phyloP scores from a whole-genome alignment of 2,797 vertebrate genomes.

The Cryptoblepharus egeriae region DNA sequence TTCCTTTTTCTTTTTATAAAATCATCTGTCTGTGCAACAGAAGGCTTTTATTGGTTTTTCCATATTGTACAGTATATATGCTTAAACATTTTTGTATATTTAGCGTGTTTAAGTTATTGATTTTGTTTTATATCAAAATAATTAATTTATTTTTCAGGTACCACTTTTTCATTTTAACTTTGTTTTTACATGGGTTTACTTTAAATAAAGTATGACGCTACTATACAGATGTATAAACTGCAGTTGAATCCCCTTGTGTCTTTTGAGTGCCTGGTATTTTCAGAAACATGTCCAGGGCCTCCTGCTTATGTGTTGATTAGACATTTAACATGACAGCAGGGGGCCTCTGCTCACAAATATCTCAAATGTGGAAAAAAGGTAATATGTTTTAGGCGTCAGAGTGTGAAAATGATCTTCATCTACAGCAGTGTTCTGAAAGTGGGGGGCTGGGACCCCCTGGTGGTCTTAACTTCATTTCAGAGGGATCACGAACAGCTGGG shows the following conservation, averaged over 20 bases:
- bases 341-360: not conserved
- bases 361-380: not conserved
- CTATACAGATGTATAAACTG: constrained; percentile 82
- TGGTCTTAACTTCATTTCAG: too few relatives aligned
- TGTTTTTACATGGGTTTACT: constrained; percentile 91
- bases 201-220: constrained; percentile 88
- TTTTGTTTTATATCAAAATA: constrained; percentile 85
- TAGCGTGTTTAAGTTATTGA: constrained; percentile 84
- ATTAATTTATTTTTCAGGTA: constrained; percentile 87
- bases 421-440: too few relatives aligned
- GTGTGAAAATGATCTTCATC: constrained; percentile 66
- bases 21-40: constrained; percentile 74
- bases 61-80: constrained; percentile 82
- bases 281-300: constrained; percentile 70
- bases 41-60: constrained; percentile 79
- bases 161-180: constrained; percentile 84
- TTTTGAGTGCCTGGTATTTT: constrained; percentile 74
- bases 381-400: constrained; percentile 73
- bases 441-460: too few relatives aligned
- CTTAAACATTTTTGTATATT: constrained; percentile 82
- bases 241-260: constrained; percentile 81
- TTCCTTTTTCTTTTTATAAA: constrained; percentile 59
- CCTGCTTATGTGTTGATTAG: constrained; percentile 70
- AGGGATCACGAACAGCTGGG: too few relatives aligned
- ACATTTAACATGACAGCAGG: constrained; percentile 63